Conservation (phyloP, 92 coral and sea anemone genomes). For the Porites rus region DNA sequence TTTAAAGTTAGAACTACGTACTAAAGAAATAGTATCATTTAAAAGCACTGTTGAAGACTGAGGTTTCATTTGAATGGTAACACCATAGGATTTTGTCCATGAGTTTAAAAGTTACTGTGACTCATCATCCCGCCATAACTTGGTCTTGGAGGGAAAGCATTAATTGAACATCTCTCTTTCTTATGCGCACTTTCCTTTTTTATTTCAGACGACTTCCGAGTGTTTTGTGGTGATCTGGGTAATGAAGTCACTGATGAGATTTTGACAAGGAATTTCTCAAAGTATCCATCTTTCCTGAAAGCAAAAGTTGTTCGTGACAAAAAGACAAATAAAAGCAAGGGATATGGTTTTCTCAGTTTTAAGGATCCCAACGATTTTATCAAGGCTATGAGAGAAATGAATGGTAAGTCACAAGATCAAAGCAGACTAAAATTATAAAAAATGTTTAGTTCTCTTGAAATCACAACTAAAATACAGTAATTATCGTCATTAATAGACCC, state of each 20-base stretch:
- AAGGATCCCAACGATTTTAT: conserved; percentile 97
- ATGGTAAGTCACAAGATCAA: conserved; percentile 71
- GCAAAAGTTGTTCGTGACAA: conserved; percentile 97
- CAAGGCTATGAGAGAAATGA: conserved; percentile 99
- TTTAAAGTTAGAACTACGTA: no score
- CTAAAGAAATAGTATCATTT: no score
- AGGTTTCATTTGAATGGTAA: no score
- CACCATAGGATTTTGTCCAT: no score
- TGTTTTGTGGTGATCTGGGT: conserved; percentile 98
- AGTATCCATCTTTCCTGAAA: conserved; percentile 92
- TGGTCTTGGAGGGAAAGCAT: no score
- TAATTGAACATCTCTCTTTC: not conserved
- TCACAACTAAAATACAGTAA: no score
- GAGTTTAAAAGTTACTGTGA: no score
- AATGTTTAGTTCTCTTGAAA: not conserved
- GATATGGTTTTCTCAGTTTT: conserved; percentile 97
- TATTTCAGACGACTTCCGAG: conserved; percentile 93
- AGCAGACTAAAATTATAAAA: not conserved
- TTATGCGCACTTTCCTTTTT: not conserved
- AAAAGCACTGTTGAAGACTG: no score
- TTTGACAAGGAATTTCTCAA: conserved; percentile 88
- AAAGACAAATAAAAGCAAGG: conserved; percentile 93
- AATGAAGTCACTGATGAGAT: conserved; percentile 98
- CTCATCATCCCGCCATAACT: no score
- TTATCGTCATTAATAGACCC: no score